Percentiles rank a stretch among this genome's conserved stretches.
phyloP scores from a whole-genome alignment of 2,888 invertebrate species.

The Pyrrhia umbra region DNA sequence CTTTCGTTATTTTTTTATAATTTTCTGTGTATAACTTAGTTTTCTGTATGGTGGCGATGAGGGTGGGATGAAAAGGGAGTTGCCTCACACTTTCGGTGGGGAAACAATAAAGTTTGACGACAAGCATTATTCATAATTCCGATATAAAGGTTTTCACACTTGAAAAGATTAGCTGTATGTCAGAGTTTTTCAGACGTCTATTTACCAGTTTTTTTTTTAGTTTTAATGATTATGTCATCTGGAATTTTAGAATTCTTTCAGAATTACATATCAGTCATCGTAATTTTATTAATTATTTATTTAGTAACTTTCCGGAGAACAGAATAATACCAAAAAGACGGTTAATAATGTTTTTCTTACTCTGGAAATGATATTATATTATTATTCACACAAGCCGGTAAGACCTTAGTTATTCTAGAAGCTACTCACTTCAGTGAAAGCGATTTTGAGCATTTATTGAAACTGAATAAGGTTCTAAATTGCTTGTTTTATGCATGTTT shows the following conservation, averaged over 20 bases:
- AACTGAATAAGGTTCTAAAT: slow-evolving; percentile 17
- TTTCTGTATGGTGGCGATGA: slow-evolving; percentile 8
- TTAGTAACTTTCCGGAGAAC: too few species aligned
- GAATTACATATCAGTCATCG: too few species aligned
- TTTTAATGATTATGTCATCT: too few species aligned
- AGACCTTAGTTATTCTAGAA: not conserved
- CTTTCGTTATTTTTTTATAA: not conserved
- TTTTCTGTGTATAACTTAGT: not conserved
- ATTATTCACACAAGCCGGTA: slow-evolving; percentile 2
- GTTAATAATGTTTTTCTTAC: not conserved
- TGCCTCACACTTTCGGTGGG: not conserved
- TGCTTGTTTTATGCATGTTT: slow-evolving; percentile 2
- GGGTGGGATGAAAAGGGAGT: slow-evolving; percentile 17
- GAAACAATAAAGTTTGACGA: slow-evolving; percentile 1
- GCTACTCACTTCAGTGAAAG: slow-evolving; percentile 1
- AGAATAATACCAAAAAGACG: not conserved
- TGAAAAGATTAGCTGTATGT: not conserved
- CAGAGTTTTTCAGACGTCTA: not conserved
- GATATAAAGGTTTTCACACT: not conserved
- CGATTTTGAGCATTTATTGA: not conserved
- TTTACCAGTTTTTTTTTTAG: too few species aligned
- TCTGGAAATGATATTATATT: slow-evolving; percentile 9
- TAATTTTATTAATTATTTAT: not conserved
- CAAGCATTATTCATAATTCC: not conserved
- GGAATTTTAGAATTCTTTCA: too few species aligned